Base-by-base conservation (phyloP, 2,888 invertebrate genomes). In the Coecobrya sp. region DNA sequence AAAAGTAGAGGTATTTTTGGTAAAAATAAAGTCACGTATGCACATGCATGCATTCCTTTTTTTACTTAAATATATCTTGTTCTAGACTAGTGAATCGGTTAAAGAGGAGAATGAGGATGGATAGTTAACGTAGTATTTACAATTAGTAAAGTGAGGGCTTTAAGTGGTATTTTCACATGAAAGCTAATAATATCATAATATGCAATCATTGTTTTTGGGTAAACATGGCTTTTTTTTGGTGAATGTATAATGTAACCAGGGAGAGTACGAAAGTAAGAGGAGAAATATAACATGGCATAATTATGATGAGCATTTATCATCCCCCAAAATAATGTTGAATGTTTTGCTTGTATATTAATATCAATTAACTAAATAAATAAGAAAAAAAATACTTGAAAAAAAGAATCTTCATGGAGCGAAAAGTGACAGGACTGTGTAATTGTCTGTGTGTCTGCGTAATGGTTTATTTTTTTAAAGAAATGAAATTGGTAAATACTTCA, bases 401-500 rank as follows among this genome's bases (percentile, higher is more conserved):
- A 70, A 70, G 3, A 36, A 16, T 13, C 1, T 36, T 27, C 27
- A n/a, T 70, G 68, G 68, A n/a, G n/a, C 36, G 11, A 70, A 36
- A 36, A 36, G 68, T 30, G 68, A 27, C 11, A 27, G 62, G 62
- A 27, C 3, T 25, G 27, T 27, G 62, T 65, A 65, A 27, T 4
- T 27, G 27, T 10, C 1, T 13, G 13, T 49, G 49, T 49, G 49
- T 13, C 7, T 49, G 1, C 11, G 49, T 13, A 10, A 7, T 49
- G 49, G 49, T 49, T 49, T 49, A 49, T 10, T 13, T 10, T 49
- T 49, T 49, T 49, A 49, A 1, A 49, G 10, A 49, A 49, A 49
- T 49, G 10, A 13, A 68, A 68, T 73, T n/a, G 73, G 45, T 73
- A 73, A 73, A 73, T 73, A 45, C 36, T 73, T 73, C 13, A n/a